Conservation (phyloP, 1,140 invertebrate species). For the Lepidotrigona ventralis region DNA sequence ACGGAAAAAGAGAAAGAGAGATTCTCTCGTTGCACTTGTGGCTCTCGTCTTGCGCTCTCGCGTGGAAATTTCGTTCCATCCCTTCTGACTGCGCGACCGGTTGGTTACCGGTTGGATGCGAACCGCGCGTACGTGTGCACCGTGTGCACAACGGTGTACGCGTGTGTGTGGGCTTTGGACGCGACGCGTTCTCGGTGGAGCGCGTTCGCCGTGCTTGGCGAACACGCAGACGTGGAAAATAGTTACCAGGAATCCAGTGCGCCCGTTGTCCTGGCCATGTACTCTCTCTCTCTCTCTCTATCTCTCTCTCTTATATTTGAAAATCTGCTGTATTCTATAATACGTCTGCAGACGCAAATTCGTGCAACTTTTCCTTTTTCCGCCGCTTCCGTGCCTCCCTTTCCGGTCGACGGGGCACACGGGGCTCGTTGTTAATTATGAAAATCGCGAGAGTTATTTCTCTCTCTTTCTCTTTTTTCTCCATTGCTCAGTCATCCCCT, state of each 20-base stretch:
- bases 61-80: constrained; percentile 24
- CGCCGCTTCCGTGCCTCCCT: background rate
- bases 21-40: background rate
- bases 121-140: background rate
- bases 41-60: constrained; percentile 6
- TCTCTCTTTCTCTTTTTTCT: background rate
- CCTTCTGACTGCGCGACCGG: background rate
- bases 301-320: constrained; percentile 9
- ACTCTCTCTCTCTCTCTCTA: background rate
- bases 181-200: constrained; percentile 15
- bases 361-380: constrained; percentile 5
- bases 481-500: background rate
- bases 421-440: constrained; percentile 30
- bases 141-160: background rate
- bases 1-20: background rate
- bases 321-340: constrained; percentile 15
- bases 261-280: constrained; percentile 23
- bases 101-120: background rate
- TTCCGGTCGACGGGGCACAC: constrained; percentile 18
- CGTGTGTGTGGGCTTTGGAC: background rate
- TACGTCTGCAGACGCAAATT: constrained; percentile 20
- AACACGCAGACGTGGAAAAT: constrained; percentile 8
- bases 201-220: background rate
- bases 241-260: constrained; percentile 22
- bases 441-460: constrained; percentile 18